These are phyloP conservation scores for Zaprionus gabonicus DNA, from an alignment of 1,140 invertebrate species.

Conservation along the genomic window DNA sequence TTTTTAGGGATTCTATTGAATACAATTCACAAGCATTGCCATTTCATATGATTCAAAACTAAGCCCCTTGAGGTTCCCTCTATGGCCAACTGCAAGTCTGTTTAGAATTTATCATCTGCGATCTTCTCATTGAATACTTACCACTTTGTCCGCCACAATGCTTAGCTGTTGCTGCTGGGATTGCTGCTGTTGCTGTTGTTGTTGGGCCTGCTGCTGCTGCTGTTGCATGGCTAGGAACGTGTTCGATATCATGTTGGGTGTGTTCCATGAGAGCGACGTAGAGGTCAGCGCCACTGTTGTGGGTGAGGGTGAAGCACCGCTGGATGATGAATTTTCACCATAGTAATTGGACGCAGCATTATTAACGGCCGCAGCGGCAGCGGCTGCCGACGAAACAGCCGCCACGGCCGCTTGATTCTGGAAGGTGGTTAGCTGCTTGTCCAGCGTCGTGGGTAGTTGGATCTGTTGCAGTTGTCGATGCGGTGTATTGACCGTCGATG, in stretches of 20 bases:
- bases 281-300: conserved; percentile 78
- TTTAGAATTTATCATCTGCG: conserved; percentile 28
- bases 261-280: conserved; percentile 79
- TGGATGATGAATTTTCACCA: conserved; percentile 81
- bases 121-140: conserved; percentile 54
- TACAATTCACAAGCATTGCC: neutral
- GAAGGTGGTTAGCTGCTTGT: conserved; percentile 78
- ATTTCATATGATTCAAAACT: conserved; percentile 12
- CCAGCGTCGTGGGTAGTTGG: conserved; percentile 75
- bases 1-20: neutral
- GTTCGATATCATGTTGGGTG: conserved; percentile 81
- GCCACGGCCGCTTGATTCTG: conserved; percentile 81
- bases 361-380: conserved; percentile 72
- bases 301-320: conserved; percentile 78
- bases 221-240: conserved; percentile 83
- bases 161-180: conserved; percentile 74
- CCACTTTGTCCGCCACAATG: conserved; percentile 81
- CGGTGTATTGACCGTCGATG: conserved; percentile 75
- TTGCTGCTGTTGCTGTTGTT: conserved; percentile 70
- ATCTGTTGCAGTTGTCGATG: conserved; percentile 79
- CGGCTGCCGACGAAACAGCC: conserved; percentile 63
- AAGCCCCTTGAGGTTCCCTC: conserved; percentile 30
- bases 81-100: conserved; percentile 31
- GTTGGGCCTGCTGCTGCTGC: conserved; percentile 78
- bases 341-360: conserved; percentile 82